Evolutionary conservation across 2,113 vertebrate genomes (phyloP).

Genomic region (Pedionomus torquatus): DNA sequence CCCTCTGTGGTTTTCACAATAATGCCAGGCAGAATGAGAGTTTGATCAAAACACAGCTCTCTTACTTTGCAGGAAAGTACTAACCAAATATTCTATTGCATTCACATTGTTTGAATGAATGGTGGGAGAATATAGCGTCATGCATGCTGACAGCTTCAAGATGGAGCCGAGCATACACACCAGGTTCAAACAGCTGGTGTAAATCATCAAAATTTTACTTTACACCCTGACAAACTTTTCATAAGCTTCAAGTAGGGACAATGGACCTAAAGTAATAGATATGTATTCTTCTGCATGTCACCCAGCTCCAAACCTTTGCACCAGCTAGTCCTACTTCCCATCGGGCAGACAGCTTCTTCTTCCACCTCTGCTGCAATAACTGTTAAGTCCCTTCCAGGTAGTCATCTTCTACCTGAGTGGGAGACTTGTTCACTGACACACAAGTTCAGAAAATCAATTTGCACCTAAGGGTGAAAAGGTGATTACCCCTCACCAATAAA

Average conservation of each 20-base stretch:
- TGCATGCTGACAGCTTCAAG: neutral
- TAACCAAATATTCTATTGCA: neutral
- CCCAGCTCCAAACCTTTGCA: rapidly evolving
- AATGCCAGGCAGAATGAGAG: neutral
- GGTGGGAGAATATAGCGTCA: neutral
- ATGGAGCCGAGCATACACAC: neutral
- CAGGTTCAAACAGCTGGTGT: neutral
- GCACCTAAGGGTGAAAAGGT: neutral
- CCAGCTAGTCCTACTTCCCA: too few species aligned
- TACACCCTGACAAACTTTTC: neutral
- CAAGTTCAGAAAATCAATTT: neutral
- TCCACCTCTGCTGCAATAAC: neutral
- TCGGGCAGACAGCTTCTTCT: rapidly evolving
- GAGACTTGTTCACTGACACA: neutral
- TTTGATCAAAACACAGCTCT: neutral
- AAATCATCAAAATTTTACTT: neutral
- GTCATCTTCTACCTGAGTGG: neutral
- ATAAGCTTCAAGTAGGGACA: neutral
- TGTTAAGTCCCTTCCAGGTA: neutral
- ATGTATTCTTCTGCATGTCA: neutral
- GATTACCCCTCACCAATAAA: neutral
- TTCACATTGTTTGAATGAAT: neutral
- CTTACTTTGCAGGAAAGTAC: neutral
- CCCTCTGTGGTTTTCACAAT: neutral
- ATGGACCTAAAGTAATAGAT: neutral